phyloP scores from a whole-genome alignment of 2,797 vertebrate genomes.

The Vespertilio murinus region DNA sequence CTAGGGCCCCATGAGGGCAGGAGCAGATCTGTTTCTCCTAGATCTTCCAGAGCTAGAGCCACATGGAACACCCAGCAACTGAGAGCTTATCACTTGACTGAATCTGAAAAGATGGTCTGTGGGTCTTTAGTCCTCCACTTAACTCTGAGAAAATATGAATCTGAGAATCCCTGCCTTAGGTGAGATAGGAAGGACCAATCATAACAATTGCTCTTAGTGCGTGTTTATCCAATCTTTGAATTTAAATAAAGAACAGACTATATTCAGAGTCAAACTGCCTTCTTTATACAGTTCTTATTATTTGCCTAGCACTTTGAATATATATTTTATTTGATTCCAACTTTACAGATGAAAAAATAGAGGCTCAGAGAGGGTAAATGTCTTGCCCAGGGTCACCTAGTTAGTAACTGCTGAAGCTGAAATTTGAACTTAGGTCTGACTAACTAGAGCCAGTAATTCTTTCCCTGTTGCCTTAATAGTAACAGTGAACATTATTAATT shows the following conservation, averaged over 20 bases:
- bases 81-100: not conserved
- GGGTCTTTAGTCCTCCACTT: not conserved
- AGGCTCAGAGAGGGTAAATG: not conserved
- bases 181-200: not conserved
- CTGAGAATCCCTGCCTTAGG: not conserved
- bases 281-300: not conserved
- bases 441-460: not conserved
- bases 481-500: not conserved
- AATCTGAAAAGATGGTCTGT: constrained; percentile 7
- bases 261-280: constrained; percentile 59
- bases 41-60: not conserved
- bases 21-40: constrained; percentile 26
- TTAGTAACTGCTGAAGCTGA: not conserved
- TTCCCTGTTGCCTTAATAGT: not conserved
- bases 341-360: constrained; percentile 15
- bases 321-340: constrained; percentile 7
- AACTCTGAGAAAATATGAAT: not conserved
- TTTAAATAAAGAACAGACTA: constrained; percentile 71
- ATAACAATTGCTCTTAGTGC: not conserved
- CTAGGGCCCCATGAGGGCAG: constrained; percentile 15
- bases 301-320: not conserved
- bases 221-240: constrained; percentile 34
- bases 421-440: not conserved
- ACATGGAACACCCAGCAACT: not conserved
- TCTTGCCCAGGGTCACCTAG: not conserved